These are phyloP conservation scores for Palythoa grandis DNA, from an alignment of 92 coral and sea anemone genomes.

Conservation along the genomic window DNA sequence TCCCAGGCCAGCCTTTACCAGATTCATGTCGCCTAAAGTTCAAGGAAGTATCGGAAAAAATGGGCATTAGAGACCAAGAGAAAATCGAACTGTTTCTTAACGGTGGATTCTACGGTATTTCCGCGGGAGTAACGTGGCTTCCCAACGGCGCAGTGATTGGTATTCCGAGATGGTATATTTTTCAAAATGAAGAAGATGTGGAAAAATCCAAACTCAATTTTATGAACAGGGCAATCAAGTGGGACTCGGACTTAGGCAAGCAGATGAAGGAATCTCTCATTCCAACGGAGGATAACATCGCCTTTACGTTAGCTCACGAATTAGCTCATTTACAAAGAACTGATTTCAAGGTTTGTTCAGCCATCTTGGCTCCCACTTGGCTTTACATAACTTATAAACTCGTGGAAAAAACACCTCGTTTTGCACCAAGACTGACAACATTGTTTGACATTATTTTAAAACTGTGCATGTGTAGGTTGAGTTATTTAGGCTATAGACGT, in stretches of 20 bases:
- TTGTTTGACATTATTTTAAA: constrained; percentile 67
- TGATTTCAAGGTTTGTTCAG: constrained; percentile 51
- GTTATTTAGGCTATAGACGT: constrained; percentile 68
- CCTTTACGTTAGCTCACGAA: constrained; percentile 82
- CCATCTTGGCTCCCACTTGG: constrained; percentile 74
- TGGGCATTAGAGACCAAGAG: constrained; percentile 61
- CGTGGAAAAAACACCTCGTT: constrained; percentile 59
- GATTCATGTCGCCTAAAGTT: constrained; percentile 60
- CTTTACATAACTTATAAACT: constrained; percentile 73
- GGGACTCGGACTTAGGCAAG: constrained; percentile 84
- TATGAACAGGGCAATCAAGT: constrained; percentile 74
- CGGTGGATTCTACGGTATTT: constrained; percentile 77
- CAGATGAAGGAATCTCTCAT: constrained; percentile 73
- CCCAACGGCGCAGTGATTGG: constrained; percentile 82
- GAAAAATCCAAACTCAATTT: constrained; percentile 76
- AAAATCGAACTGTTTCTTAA: constrained; percentile 70
- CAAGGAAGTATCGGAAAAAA: constrained; percentile 68
- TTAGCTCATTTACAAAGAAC: constrained; percentile 70
- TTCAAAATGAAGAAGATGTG: constrained; percentile 66
- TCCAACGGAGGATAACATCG: constrained; percentile 75
- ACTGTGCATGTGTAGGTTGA: constrained; percentile 68
- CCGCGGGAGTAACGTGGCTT: constrained; percentile 70
- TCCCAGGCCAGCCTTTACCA: constrained; percentile 65
- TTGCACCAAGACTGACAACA: constrained; percentile 47
- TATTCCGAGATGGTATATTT: constrained; percentile 79